Percentiles rank a stretch among this genome's conserved stretches.
phyloP scores from a whole-genome alignment of 2,113 vertebrate genomes.

The Patagioenas fasciata region DNA sequence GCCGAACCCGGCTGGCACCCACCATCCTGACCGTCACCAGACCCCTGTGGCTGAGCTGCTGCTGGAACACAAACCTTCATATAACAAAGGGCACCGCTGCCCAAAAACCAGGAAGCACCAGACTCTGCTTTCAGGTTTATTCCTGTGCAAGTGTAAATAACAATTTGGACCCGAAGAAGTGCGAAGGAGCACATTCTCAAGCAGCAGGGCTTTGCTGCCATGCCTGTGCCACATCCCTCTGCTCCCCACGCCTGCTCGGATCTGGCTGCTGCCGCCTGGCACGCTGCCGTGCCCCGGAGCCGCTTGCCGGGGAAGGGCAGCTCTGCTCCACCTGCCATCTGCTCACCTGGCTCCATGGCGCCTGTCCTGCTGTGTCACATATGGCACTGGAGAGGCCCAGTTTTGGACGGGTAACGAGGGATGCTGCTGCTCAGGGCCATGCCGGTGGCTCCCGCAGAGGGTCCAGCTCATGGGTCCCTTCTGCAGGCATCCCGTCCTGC shows the following conservation, averaged over 20 bases:
- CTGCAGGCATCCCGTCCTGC: too few relatives aligned
- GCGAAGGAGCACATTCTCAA: neutral
- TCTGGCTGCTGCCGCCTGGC: neutral
- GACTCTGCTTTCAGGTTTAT: neutral
- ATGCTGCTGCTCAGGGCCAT: neutral
- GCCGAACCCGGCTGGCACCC: rapidly evolving
- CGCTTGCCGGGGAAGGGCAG: rapidly evolving
- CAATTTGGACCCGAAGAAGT: rapidly evolving
- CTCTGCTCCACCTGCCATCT: constrained; percentile 7
- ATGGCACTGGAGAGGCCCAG: neutral
- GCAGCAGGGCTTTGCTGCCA: neutral
- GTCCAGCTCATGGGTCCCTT: rapidly evolving
- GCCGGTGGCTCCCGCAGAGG: rapidly evolving
- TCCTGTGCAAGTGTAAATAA: neutral
- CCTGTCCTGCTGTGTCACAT: rapidly evolving
- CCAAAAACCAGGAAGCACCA: neutral
- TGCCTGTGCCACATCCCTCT: neutral
- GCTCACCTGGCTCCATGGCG: neutral
- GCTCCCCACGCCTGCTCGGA: rapidly evolving
- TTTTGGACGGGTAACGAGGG: rapidly evolving
- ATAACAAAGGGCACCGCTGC: rapidly evolving
- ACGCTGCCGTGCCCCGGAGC: neutral
- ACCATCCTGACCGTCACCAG: neutral
- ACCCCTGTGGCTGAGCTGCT: neutral
- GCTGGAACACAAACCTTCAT: neutral